Evolutionary conservation across 2,888 invertebrate genomes (phyloP).

Genomic region (Mactromeris polynyma): DNA sequence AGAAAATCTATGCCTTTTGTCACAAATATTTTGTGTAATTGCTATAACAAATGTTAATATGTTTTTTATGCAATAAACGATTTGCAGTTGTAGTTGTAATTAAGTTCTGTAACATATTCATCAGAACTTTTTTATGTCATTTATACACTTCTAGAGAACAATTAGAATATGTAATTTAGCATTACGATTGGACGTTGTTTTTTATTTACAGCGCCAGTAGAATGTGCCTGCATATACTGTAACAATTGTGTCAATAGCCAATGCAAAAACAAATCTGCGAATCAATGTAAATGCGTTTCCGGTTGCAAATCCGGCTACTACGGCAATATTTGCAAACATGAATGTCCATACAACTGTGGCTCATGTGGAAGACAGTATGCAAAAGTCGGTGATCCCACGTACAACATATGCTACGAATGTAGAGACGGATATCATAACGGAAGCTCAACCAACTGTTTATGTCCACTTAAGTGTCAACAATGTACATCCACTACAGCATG

Average conservation of each 20-base stretch:
- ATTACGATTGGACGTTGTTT: no score
- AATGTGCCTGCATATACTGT: background rate
- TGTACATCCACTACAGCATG: background rate
- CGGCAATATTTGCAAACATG: background rate
- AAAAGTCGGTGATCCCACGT: background rate
- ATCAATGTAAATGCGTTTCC: background rate
- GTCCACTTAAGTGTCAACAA: background rate
- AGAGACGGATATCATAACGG: background rate
- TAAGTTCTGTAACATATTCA: no score
- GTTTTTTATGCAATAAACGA: no score
- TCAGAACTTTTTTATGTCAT: no score
- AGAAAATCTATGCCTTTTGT: no score
- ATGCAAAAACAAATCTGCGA: background rate
- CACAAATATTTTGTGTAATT: no score
- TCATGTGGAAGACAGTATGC: background rate
- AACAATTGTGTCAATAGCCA: background rate
- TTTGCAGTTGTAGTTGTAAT: no score
- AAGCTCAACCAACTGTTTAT: constrained; percentile 13
- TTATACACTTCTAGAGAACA: no score
- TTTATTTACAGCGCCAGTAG: background rate
- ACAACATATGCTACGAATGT: background rate
- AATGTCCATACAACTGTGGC: background rate
- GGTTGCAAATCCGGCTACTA: background rate
- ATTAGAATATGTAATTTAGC: no score
- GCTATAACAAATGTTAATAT: no score